These are phyloP conservation scores for Dryobates pubescens DNA, from an alignment of 2,797 vertebrate species.

Conservation along the genomic window DNA sequence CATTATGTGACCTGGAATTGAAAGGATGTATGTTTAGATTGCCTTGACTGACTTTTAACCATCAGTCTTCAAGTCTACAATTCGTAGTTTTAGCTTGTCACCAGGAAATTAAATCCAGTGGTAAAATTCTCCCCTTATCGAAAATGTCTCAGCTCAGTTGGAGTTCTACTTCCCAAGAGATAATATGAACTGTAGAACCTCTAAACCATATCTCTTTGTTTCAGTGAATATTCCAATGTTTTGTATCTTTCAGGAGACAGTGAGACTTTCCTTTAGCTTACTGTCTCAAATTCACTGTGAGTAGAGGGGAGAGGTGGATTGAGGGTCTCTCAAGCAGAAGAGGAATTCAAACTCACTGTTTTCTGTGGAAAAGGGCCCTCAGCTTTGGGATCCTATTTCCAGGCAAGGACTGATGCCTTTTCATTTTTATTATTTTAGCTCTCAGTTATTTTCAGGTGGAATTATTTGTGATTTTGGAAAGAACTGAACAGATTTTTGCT, in stretches of 20 bases:
- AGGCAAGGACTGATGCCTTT: not conserved
- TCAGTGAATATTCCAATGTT: not conserved
- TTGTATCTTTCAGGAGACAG: not conserved
- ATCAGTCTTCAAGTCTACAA: not conserved
- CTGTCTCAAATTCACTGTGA: accelerated
- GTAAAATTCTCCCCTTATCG: constrained; percentile 25
- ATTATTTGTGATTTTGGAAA: not conserved
- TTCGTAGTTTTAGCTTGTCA: not conserved
- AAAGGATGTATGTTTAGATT: not conserved
- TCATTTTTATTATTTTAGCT: not conserved
- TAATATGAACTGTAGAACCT: not conserved
- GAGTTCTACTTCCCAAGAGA: constrained; percentile 26
- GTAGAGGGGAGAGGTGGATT: accelerated
- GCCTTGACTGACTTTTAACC: not conserved
- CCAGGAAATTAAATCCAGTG: constrained; percentile 29
- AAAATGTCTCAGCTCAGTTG: not conserved
- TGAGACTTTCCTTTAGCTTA: not conserved
- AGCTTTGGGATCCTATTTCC: not conserved
- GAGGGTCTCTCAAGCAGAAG: not conserved
- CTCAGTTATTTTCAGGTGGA: not conserved
- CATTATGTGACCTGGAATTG: not conserved
- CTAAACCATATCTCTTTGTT: not conserved
- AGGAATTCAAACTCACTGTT: not conserved
- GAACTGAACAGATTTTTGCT: not conserved
- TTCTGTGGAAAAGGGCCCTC: not conserved